Conservation (phyloP, 1,140 invertebrate genomes). For the Pissodes strobi region DNA sequence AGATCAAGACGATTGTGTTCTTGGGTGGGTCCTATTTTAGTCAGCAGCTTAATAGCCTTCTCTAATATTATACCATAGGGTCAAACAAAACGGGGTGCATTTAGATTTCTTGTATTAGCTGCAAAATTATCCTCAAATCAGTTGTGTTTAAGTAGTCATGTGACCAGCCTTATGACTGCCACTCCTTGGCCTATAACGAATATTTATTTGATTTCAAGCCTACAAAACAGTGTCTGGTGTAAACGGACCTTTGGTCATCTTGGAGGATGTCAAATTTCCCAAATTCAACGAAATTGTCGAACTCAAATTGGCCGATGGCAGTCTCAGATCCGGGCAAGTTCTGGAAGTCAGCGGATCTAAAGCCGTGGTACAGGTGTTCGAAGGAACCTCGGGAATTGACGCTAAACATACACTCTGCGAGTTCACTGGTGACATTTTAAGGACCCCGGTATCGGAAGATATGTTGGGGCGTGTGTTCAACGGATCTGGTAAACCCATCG, state of each 20-base stretch:
- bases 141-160: slow-evolving; percentile 40
- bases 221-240: slow-evolving; percentile 75
- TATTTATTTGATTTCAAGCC: background rate
- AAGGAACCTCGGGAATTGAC: slow-evolving; percentile 74
- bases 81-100: too few species aligned
- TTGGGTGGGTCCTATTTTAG: background rate
- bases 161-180: slow-evolving; percentile 53
- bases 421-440: slow-evolving; percentile 73
- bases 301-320: slow-evolving; percentile 66
- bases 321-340: slow-evolving; percentile 66
- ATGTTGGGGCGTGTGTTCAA: slow-evolving; percentile 76
- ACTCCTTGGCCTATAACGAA: slow-evolving; percentile 44
- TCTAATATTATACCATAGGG: too few species aligned
- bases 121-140: background rate
- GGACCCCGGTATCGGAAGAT: slow-evolving; percentile 73
- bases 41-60: too few species aligned
- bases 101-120: too few species aligned
- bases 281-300: slow-evolving; percentile 74
- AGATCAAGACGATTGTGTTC: too few species aligned
- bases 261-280: slow-evolving; percentile 75
- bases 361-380: slow-evolving; percentile 75
- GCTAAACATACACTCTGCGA: slow-evolving; percentile 73
- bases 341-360: slow-evolving; percentile 71
- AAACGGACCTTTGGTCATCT: slow-evolving; percentile 72
- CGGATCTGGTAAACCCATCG: slow-evolving; percentile 74